Conservation (phyloP, 2,797 vertebrate genomes). For the Scarus forsteni region DNA sequence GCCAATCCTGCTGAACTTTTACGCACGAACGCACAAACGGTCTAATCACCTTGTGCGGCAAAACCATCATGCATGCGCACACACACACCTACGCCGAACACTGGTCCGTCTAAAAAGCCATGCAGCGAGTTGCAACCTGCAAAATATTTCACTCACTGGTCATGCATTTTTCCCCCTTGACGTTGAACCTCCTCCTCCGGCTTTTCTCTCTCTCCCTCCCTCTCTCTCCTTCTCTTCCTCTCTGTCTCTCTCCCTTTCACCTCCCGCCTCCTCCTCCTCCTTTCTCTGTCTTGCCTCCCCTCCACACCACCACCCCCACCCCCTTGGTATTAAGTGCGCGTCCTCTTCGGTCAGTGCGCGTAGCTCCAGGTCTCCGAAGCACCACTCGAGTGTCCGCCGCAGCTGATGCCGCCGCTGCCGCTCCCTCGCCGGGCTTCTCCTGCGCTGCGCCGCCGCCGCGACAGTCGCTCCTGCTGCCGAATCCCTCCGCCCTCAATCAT, state of each 20-base stretch:
- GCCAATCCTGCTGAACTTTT: conserved; percentile 43
- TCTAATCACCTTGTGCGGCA: conserved; percentile 32
- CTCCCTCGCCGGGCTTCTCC: conserved; percentile 33
- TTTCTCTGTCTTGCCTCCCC: conserved; percentile 42
- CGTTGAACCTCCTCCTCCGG: conserved; percentile 77
- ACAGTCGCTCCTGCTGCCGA: conserved; percentile 17
- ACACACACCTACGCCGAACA: conserved; percentile 9
- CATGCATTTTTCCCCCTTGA: conserved; percentile 79
- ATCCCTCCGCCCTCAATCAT: conserved; percentile 35
- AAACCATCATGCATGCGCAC: conserved; percentile 33
- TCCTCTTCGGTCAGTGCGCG: conserved; percentile 73
- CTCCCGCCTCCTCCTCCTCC: conserved; percentile 45
- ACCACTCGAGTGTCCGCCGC: conserved; percentile 15
- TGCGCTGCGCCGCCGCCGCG: background rate
- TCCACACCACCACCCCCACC: conserved; percentile 54
- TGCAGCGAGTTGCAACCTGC: conserved; percentile 80
- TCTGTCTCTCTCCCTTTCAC: conserved; percentile 55
- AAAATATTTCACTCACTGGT: conserved; percentile 85
- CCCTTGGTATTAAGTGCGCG: conserved; percentile 72
- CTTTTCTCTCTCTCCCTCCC: conserved; percentile 41
- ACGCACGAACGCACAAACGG: conserved; percentile 27
- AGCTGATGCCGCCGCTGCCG: background rate
- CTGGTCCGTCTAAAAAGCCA: conserved; percentile 66
- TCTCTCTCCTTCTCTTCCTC: conserved; percentile 31
- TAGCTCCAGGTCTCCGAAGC: conserved; percentile 62